phyloP scores from a whole-genome alignment of 2,113 vertebrate genomes.

The Sprattus sprattus region DNA sequence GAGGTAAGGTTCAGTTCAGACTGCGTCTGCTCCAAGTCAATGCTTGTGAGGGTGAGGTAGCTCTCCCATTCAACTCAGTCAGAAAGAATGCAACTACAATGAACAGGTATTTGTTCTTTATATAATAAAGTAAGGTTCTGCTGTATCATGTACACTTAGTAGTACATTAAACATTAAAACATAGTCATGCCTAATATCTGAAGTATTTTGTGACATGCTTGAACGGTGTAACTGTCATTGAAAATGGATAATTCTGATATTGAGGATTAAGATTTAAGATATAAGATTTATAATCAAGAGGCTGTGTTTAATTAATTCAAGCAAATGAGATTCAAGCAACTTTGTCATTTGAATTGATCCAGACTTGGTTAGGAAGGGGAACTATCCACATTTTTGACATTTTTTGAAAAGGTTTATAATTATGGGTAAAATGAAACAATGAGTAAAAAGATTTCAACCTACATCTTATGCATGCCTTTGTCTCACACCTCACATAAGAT shows the following conservation, averaged over 20 bases:
- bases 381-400: background rate
- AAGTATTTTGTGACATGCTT: background rate
- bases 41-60: constrained; percentile 26
- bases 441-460: background rate
- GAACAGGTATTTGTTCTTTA: constrained; percentile 29
- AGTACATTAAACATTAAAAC: too few relatives aligned
- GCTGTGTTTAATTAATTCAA: background rate
- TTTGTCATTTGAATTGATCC: background rate
- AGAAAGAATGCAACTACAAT: constrained; percentile 26
- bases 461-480: background rate
- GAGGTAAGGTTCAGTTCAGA: constrained; percentile 61
- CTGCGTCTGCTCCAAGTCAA: constrained; percentile 36
- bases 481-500: background rate
- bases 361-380: background rate
- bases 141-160: background rate
- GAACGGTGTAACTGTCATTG: background rate
- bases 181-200: background rate
- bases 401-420: background rate
- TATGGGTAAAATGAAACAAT: background rate
- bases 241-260: background rate
- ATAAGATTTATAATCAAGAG: background rate
- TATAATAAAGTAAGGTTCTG: background rate
- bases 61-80: constrained; percentile 34
- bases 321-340: background rate
- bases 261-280: background rate